phyloP scores from a whole-genome alignment of 37 sponge, comb jelly and placozoan genomes.

The Corticium candelabrum region DNA sequence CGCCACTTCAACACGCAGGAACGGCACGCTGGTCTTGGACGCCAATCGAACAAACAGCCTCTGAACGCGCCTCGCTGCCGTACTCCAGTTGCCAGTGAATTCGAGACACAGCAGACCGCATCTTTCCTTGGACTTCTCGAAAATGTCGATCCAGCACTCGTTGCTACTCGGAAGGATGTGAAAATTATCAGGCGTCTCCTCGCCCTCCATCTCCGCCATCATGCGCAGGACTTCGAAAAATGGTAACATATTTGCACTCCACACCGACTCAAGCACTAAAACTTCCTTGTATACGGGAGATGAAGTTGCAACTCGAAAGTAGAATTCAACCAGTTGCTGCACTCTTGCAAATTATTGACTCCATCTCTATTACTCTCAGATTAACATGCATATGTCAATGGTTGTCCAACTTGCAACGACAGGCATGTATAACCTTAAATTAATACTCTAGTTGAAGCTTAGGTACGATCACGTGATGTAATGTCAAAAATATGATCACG shows the following conservation, averaged over 20 bases:
- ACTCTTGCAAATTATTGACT: too few relatives aligned
- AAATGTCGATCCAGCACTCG: neutral
- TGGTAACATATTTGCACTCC: too few relatives aligned
- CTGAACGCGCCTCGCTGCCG: neutral
- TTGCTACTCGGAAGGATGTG: neutral
- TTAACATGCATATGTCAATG: too few relatives aligned
- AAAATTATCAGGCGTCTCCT: neutral
- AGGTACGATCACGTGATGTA: too few relatives aligned
- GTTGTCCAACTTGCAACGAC: too few relatives aligned
- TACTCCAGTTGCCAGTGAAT: neutral
- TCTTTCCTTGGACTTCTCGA: neutral
- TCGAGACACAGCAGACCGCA: neutral
- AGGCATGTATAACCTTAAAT: too few relatives aligned
- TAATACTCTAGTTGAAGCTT: too few relatives aligned
- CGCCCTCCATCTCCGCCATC: neutral
- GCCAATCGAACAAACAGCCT: neutral
- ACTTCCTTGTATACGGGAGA: constrained; percentile 3
- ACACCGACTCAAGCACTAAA: too few relatives aligned
- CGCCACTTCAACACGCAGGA: neutral
- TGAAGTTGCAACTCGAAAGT: too few relatives aligned
- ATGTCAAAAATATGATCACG: too few relatives aligned
- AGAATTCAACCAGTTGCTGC: too few relatives aligned
- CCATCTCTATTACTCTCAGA: too few relatives aligned
- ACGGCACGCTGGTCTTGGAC: neutral
- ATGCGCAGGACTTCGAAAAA: neutral